Evolutionary conservation across 2,113 vertebrate genomes (phyloP), one percentile per base, ranked within the genome.

Genomic region (Nettapus auritus): DNA sequence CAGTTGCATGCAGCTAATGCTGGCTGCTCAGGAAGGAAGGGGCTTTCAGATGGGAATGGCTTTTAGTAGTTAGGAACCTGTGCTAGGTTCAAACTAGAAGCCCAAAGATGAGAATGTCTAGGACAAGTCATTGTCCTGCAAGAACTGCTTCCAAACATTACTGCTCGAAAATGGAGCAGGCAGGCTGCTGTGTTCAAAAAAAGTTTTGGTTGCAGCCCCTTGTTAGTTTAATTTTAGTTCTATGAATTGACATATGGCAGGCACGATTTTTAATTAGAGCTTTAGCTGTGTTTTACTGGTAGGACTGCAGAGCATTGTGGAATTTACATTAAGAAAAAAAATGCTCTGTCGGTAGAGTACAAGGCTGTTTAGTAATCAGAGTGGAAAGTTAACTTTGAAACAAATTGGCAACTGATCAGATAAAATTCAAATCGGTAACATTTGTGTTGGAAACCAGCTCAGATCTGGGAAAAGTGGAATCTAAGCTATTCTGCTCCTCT

Each of bases 401-500:
- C 96, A 94, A 97, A 97, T 89, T 97, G 96, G 96, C 96, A 97
- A 20, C 88, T 74, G 96, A 97, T 96, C 96, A 96, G 96, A 97
- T 97, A 97, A 95, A 97, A 96, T 96, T 96, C 96, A 96, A 96
- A 96, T 96, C 89, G 50, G 88, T 97, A 96, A 97, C 96, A 97
- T 96, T 97, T 97, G 96, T 96, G 96, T 96, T 97, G 95, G 96
- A 97, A 97, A 96, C 80, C 81, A 93, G 75, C 90, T 93, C 88
- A 80, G 90, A 97, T 95, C 95, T 95, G 94, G 96, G 96, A 85
- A 95, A 97, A 96, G 82, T 89, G 92, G 96, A 96, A 93, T 96
- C 93, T 76, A 63, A 95, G 95, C 86, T 96, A 96, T 96, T 97
- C 84, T 92, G 76, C 95, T 94, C 88, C 74, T 89, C 81, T 96